Conservation (phyloP, 2,797 vertebrate genomes). For the Periparus ater region DNA sequence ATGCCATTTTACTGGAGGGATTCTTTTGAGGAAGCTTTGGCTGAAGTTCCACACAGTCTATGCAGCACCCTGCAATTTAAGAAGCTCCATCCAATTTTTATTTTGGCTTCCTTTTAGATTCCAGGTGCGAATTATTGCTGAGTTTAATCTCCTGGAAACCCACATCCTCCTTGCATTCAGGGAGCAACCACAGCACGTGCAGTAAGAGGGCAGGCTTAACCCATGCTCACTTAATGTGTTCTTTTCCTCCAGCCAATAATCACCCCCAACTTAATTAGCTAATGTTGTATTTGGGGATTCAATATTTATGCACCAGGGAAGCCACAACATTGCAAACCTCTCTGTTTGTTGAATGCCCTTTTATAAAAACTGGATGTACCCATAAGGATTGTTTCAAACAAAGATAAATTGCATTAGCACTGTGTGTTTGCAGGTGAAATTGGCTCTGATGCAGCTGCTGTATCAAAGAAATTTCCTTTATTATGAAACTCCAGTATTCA, state of each 20-base stretch:
- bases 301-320: conserved; percentile 9
- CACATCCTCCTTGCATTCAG: not conserved
- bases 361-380: conserved; percentile 1
- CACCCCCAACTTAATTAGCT: conserved; percentile 32
- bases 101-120: not conserved
- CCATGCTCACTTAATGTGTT: not conserved
- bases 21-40: not conserved
- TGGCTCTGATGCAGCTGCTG: not conserved
- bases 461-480: not conserved
- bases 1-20: not conserved
- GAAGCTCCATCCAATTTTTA: not conserved
- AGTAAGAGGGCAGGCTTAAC: conserved; percentile 36
- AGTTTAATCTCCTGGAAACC: conserved; percentile 30
- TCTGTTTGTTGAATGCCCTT: not conserved
- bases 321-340: not conserved
- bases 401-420: not conserved
- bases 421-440: not conserved
- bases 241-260: conserved; percentile 6
- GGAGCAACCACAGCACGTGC: not conserved
- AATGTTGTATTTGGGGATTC: conserved; percentile 25
- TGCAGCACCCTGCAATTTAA: not conserved
- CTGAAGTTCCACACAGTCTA: not conserved
- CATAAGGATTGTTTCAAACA: not conserved
- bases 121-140: not conserved
- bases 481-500: not conserved